Base-by-base conservation (phyloP, 1,140 invertebrate species). In the Capitella teleta region DNA sequence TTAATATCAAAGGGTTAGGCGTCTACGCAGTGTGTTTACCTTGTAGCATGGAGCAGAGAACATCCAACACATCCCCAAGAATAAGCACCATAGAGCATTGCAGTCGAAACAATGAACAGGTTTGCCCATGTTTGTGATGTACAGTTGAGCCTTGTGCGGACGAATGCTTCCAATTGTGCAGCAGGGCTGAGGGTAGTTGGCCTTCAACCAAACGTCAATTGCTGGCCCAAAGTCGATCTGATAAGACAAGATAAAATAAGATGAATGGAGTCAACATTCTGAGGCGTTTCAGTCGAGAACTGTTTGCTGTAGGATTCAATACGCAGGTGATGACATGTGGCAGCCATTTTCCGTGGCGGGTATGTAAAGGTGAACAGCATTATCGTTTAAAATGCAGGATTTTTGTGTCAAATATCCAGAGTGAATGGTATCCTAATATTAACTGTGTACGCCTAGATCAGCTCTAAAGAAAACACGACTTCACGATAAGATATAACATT, bases 41-140 rank as follows among this genome's bases (percentile, higher is more conserved):
- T 53, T 53, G 47, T 53, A 53, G 32, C 52, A 53, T n/a, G 52
- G 52, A n/a, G 52, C 52, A 21, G 46, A 49, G 6, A 53, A 23
- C 1, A 53, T 28, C 52, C 52, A 53, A 30, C 52, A 53, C 5
- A 47, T 46, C 21, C 52, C 32, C 12, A 53, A 28, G 5, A 53
- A 28, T 18, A 53, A 3, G 19, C 52, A 48, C 52, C 52, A 53
- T 36, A 53, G 18, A 41, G 40, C 46, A 40, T 48, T 53, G 47
- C 52, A 53, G 32, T 53, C 52, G 47, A 53, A 47, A 24, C 45
- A 42, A 41, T 53, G 46, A 16, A 40, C 18, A 6, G 51, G 52
- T 28, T 53, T 53, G 37, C 49, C 52, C 46, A 43, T 49, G 52
- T 53, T 53, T 14, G 52, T 53, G 12, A 53, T 49, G 28, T 49